Evolutionary conservation across 2,888 invertebrate genomes (phyloP).

Genomic region (Drosophila niveifrons): DNA sequence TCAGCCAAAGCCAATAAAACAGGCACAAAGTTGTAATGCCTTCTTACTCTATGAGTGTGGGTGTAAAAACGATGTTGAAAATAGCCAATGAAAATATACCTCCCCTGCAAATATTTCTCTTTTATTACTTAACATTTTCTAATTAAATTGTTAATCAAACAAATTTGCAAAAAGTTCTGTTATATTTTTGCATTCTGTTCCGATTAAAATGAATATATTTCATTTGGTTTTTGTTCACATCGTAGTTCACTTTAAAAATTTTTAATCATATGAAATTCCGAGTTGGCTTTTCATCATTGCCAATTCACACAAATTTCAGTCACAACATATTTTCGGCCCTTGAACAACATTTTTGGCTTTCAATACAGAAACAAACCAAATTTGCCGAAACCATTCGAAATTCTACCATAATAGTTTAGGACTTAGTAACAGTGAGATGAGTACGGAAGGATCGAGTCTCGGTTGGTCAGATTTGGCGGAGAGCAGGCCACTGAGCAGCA

Average conservation of each 20-base stretch:
- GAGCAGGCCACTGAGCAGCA: slow-evolving; percentile 13
- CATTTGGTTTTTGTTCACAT: not conserved
- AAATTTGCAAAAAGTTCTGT: too few relatives aligned
- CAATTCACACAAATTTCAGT: slow-evolving; percentile 8
- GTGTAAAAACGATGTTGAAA: too few relatives aligned
- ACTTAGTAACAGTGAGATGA: slow-evolving; percentile 35
- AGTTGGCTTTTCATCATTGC: slow-evolving; percentile 13
- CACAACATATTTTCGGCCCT: slow-evolving; percentile 11
- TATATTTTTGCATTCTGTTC: too few relatives aligned
- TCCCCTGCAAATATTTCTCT: too few relatives aligned
- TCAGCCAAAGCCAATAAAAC: too few relatives aligned
- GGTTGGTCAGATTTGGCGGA: slow-evolving; percentile 45
- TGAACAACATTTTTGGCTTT: slow-evolving; percentile 11
- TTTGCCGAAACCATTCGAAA: not conserved
- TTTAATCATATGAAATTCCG: not conserved
- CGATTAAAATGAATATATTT: too few relatives aligned
- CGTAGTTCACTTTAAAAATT: not conserved
- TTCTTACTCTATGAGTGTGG: too few relatives aligned
- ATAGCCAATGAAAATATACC: too few relatives aligned
- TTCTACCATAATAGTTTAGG: slow-evolving; percentile 1
- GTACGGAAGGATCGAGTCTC: slow-evolving; percentile 47
- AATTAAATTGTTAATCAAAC: too few relatives aligned
- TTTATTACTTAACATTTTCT: too few relatives aligned
- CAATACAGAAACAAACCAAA: not conserved
- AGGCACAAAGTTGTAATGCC: too few relatives aligned